Base-by-base conservation (phyloP, 2,888 invertebrate species). In the Villa cingulata region DNA sequence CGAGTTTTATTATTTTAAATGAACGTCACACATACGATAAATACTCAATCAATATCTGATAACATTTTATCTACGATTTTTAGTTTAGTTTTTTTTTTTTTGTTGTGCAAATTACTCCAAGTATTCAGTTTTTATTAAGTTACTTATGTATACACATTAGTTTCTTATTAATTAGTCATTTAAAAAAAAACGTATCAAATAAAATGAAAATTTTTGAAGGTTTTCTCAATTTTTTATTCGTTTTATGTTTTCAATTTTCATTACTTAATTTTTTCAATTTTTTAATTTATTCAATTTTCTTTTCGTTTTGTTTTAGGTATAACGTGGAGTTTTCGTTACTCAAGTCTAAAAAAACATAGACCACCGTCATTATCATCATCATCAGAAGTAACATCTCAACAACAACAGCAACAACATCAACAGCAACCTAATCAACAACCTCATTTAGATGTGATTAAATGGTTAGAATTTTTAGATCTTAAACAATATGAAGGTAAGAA, bases 381-480 rank as follows among this genome's bases (percentile, higher is more conserved):
- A 55, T 62, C 55, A 57, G 23, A 23, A 23, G n/a, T n/a, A n/a
- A n/a, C n/a, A n/a, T n/a, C n/a, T n/a, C n/a, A n/a, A n/a, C n/a
- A n/a, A n/a, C n/a, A n/a, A n/a, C n/a, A n/a, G n/a, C n/a, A n/a
- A n/a, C n/a, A n/a, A n/a, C n/a, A n/a, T n/a, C n/a, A n/a, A n/a
- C n/a, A n/a, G n/a, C n/a, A n/a, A n/a, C n/a, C n/a, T n/a, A n/a
- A n/a, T n/a, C n/a, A n/a, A n/a, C 23, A 70, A 48, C 72, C 74
- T 12, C 74, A 76, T 57, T 63, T 77, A 54, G 74, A 75, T 51
- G 70, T 77, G 43, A 53, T 57, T 9, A 71, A 73, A 45, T 82
- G 81, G 81, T 66, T 81, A 42, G 71, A 72, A 51, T 70, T 74
- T 29, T 65, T 81, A 42, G 77, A 79, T 32, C 63, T 81, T 55